Evolutionary conservation across 2,113 vertebrate genomes (phyloP).

Genomic region (Pyrgilauda ruficollis): DNA sequence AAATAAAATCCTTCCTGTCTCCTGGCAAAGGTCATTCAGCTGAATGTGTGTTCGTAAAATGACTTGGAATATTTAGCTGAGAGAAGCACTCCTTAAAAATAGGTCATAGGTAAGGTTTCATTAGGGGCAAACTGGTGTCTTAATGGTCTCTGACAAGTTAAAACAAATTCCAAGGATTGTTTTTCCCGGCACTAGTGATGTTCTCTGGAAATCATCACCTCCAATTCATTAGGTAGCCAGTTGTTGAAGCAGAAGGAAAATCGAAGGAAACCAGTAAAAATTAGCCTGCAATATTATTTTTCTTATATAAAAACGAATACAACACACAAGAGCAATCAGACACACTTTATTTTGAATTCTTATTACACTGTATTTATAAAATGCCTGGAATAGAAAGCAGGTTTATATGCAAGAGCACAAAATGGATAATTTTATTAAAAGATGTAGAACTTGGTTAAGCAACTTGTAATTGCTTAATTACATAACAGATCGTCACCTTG

Average conservation of each 20-base stretch:
- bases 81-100: neutral
- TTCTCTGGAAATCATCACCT: neutral
- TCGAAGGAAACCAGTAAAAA: neutral
- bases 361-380: conserved; percentile 45
- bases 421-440: neutral
- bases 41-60: neutral
- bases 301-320: too few relatives aligned
- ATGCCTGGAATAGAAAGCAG: conserved; percentile 1
- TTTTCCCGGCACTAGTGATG: neutral
- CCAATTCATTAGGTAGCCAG: neutral
- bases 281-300: neutral
- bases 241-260: neutral
- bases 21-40: neutral
- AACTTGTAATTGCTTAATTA: neutral
- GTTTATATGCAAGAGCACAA: conserved; percentile 12
- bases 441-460: neutral
- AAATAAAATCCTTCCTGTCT: neutral
- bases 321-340: neutral
- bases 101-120: neutral
- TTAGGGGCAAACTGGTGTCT: neutral
- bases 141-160: neutral
- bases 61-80: neutral
- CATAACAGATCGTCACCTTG: neutral
- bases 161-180: neutral
- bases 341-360: conserved; percentile 66